Base-by-base conservation (phyloP, 2,888 invertebrate genomes). In the Athrips mouffetella region DNA sequence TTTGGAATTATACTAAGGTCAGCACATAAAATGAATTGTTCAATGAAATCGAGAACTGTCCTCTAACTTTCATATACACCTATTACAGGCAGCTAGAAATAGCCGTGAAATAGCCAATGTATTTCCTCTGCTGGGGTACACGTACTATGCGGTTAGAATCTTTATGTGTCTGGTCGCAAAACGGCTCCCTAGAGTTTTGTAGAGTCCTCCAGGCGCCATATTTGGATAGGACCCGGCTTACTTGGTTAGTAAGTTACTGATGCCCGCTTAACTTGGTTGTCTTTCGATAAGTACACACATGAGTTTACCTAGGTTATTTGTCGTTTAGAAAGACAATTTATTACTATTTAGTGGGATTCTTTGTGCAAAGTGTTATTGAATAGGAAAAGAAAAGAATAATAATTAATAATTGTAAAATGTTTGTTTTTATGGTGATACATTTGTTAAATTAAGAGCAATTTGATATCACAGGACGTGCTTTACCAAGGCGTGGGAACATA, bases 221-320 rank as follows among this genome's bases (percentile, higher is more conserved):
- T 65, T 63, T 67, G 54, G 60, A 58, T 50, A 61, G 62, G 57
- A 60, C 54, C 45, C 46, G 44, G 55, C 59, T 63, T 59, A 61
- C 49, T 42, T 27, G 39, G 52, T 45, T 54, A 50, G 49, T 45
- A 47, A 47, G 42, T 53, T 60, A 59, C 60, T 59, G 56, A 60
- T 57, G 60, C 55, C 23, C 23, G 25, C 23, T 37, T 37, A 20
- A 37, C 11, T 21, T n/a, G n/a, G 20, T 21, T 37, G 18, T 37
- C 37, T 18, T 37, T 6, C n/a, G n/a, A 10, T 37, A n/a, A n/a
- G 3, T 33, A 15, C 8, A 16, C 7, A 30, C 3, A 8, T 30
- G 3, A 3, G 4, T n/a, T 4, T 30, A n/a, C 27, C 3, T 4
- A 27, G 4, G n/a, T 27, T 27, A 27, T 27, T 27, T 27, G 27